phyloP scores from a whole-genome alignment of 1,140 invertebrate species.

The Ostrea denselamellosa region DNA sequence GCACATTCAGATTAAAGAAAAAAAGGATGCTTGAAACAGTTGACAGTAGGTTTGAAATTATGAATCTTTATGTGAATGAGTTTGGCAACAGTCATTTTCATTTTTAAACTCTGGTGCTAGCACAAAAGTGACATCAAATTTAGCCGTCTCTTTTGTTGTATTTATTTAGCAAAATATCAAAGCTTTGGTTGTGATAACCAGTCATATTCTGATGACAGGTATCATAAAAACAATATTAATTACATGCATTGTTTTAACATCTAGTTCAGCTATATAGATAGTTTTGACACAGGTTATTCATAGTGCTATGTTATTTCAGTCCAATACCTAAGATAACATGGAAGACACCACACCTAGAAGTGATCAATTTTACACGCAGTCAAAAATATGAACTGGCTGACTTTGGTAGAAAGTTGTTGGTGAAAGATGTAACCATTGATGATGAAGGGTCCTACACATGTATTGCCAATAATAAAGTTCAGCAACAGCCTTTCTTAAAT shows the following conservation, averaged over 20 bases:
- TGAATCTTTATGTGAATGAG: too few relatives aligned
- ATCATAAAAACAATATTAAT: too few relatives aligned
- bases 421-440: conserved; percentile 11
- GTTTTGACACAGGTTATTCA: neutral
- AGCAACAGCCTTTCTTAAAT: conserved; percentile 24
- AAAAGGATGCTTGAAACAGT: too few relatives aligned
- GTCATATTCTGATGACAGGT: neutral
- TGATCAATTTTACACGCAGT: neutral
- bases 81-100: too few relatives aligned
- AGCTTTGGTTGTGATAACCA: neutral
- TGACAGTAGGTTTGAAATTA: too few relatives aligned
- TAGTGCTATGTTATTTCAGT: neutral
- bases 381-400: conserved; percentile 18
- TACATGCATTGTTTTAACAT: too few relatives aligned
- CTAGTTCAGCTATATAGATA: too few relatives aligned
- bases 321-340: neutral
- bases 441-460: conserved; percentile 27
- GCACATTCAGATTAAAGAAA: too few relatives aligned
- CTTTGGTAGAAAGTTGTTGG: neutral
- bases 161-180: too few relatives aligned
- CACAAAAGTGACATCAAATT: too few relatives aligned
- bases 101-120: too few relatives aligned
- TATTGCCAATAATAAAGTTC: neutral
- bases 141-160: too few relatives aligned
- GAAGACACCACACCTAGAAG: neutral